Conservation (phyloP, 2,797 vertebrate genomes). For the Neostethus bicornis region DNA sequence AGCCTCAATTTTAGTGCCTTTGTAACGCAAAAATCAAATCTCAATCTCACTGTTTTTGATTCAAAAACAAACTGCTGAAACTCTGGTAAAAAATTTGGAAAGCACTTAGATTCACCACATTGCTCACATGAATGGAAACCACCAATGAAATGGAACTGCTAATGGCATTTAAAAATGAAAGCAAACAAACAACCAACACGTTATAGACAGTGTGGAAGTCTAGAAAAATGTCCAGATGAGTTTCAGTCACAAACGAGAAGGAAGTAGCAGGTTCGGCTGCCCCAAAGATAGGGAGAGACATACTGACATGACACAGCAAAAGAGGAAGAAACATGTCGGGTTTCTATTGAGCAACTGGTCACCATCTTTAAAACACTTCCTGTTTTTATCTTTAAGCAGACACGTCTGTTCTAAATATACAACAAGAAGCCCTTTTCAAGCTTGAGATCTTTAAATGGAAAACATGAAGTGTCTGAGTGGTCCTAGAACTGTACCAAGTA, state of each 20-base stretch:
- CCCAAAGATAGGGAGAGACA: background rate
- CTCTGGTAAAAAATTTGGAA: no score
- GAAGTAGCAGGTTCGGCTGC: constrained; percentile 14
- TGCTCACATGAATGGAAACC: constrained; percentile 3
- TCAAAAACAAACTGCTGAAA: no score
- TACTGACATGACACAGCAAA: constrained; percentile 1
- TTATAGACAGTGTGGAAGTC: background rate
- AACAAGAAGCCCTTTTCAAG: background rate
- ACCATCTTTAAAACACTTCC: background rate
- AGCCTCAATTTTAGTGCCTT: no score
- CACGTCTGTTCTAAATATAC: background rate
- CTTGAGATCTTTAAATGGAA: constrained; percentile 27
- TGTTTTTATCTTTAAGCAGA: background rate
- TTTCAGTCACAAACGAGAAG: constrained; percentile 13
- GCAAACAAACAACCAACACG: constrained; percentile 6
- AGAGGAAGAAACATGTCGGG: background rate
- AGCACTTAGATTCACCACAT: background rate
- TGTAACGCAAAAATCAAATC: no score
- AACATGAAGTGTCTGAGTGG: constrained; percentile 2
- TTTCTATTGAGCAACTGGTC: background rate
- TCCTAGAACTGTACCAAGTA: background rate
- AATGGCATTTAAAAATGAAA: background rate
- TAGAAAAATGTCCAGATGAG: constrained; percentile 7
- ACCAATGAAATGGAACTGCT: constrained; percentile 12
- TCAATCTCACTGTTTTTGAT: no score